phyloP scores from a whole-genome alignment of 2,113 vertebrate genomes.

The Lethenteron camtschaticum region DNA sequence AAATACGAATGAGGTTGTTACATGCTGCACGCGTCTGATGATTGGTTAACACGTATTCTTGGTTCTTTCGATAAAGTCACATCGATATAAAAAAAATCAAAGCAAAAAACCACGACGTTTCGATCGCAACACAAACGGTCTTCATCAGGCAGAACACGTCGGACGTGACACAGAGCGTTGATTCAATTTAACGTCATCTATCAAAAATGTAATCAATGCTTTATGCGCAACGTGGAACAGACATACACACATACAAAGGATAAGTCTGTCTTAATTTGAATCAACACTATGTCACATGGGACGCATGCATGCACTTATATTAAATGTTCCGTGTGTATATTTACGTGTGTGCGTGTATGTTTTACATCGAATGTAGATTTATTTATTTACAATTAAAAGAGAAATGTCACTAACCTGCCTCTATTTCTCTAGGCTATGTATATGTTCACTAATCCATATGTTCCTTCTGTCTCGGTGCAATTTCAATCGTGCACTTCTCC shows the following conservation, averaged over 20 bases:
- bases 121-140: too few relatives aligned
- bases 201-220: not conserved
- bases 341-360: not conserved
- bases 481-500: too few relatives aligned
- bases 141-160: not conserved
- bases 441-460: too few relatives aligned
- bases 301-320: not conserved
- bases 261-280: not conserved
- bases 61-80: too few relatives aligned
- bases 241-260: not conserved
- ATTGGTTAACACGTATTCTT: too few relatives aligned
- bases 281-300: not conserved
- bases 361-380: not conserved
- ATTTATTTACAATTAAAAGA: not conserved
- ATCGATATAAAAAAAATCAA: too few relatives aligned
- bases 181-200: not conserved
- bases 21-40: too few relatives aligned
- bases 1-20: too few relatives aligned
- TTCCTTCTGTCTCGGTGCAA: too few relatives aligned
- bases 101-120: too few relatives aligned
- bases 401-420: too few relatives aligned
- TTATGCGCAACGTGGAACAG: not conserved
- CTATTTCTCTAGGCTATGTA: too few relatives aligned
- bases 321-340: not conserved
- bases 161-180: not conserved